Percentiles rank a stretch among this genome's conserved stretches.
phyloP scores from a whole-genome alignment of 1,140 invertebrate species.

The Heliconius hermathena region DNA sequence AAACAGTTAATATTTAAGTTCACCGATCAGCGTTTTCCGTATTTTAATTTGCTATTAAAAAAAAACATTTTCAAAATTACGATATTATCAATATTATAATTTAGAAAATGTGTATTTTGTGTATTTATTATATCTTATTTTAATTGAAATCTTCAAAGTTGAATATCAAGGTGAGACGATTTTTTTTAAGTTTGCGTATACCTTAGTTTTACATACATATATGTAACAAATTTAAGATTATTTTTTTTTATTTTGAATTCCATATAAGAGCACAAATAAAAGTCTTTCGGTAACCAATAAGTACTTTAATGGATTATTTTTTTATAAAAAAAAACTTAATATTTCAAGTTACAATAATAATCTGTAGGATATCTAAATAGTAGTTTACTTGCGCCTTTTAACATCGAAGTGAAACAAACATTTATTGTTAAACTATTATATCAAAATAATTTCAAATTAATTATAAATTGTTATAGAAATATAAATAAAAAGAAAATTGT shows the following conservation, averaged over 20 bases:
- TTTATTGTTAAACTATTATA: neutral
- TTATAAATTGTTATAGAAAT: neutral
- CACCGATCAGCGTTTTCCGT: neutral
- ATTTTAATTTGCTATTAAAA: no score
- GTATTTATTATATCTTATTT: neutral
- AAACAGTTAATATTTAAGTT: neutral
- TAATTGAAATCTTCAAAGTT: neutral
- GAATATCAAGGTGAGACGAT: no score
- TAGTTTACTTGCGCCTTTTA: conserved; percentile 3
- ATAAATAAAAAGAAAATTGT: neutral
- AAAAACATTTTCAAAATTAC: no score
- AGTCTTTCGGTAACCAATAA: conserved; percentile 43
- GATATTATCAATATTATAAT: no score
- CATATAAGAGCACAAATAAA: conserved; percentile 21
- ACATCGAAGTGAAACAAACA: neutral
- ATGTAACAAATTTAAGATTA: no score
- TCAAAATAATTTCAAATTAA: neutral
- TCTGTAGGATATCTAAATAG: conserved; percentile 19
- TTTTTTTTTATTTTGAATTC: no score
- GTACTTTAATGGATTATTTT: conserved; percentile 42
- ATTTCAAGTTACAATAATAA: conserved; percentile 26
- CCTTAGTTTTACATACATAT: no score
- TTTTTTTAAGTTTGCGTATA: no score
- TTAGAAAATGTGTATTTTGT: no score
- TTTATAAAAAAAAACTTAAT: conserved; percentile 32